Evolutionary conservation across 1,140 invertebrate species (phyloP).

Genomic region (Cydia amplana): DNA sequence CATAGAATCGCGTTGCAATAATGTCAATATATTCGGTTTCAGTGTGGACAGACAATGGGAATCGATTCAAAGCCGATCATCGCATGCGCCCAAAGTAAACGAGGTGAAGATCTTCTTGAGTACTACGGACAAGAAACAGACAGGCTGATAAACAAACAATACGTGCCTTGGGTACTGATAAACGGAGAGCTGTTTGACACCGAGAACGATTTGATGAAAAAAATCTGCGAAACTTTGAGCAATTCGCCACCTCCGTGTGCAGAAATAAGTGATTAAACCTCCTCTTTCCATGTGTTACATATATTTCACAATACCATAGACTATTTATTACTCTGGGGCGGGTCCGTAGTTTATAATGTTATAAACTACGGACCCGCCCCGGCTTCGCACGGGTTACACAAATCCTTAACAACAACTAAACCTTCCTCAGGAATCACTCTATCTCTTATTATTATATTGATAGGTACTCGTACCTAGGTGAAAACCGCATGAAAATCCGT

Average conservation of each 20-base stretch:
- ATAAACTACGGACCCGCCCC: too few species aligned
- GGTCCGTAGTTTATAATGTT: too few species aligned
- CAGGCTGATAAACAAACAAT: conserved; percentile 45
- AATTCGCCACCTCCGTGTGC: conserved; percentile 47
- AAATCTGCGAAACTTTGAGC: conserved; percentile 51
- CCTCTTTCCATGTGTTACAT: too few species aligned
- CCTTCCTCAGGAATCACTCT: too few species aligned
- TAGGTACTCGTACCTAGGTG: too few species aligned
- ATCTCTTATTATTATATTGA: too few species aligned
- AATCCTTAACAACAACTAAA: too few species aligned
- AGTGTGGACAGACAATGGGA: conserved; percentile 54
- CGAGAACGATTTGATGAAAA: conserved; percentile 43
- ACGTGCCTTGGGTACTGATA: conserved; percentile 58
- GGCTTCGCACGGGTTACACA: too few species aligned
- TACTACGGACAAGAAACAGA: conserved; percentile 58
- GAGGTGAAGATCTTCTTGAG: conserved; percentile 52
- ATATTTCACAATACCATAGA: too few species aligned
- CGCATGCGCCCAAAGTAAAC: conserved; percentile 53
- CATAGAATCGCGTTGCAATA: too few species aligned
- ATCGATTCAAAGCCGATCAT: conserved; percentile 53
- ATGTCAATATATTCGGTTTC: conserved; percentile 38
- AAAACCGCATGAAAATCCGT: too few species aligned
- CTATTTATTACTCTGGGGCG: too few species aligned
- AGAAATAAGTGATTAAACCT: not conserved
- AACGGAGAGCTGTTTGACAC: conserved; percentile 44